phyloP scores from a whole-genome alignment of 2,113 vertebrate species.

The Paramormyrops kingsleyae region DNA sequence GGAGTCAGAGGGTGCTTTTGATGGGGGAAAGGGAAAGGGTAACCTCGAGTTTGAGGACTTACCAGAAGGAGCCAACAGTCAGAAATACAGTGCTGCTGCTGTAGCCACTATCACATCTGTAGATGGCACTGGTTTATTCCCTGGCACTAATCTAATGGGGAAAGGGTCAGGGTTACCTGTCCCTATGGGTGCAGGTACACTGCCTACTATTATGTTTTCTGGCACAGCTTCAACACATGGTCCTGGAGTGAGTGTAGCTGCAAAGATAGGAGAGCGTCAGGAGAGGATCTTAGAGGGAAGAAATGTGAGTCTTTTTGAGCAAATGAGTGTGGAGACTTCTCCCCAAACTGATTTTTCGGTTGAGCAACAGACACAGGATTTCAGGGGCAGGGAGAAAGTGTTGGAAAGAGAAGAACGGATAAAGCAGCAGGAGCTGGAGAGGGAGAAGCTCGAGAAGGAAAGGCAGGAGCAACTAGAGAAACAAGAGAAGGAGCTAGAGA shows the following conservation, averaged over 20 bases:
- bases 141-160: not conserved
- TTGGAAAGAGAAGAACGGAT: conserved; percentile 32
- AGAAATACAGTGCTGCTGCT: conserved; percentile 43
- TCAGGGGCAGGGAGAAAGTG: conserved; percentile 33
- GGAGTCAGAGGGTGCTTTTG: conserved; percentile 62
- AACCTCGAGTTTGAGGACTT: conserved; percentile 42
- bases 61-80: conserved; percentile 29
- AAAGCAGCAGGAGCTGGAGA: conserved; percentile 41
- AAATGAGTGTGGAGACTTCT: not conserved
- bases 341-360: conserved; percentile 15
- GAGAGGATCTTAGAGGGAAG: conserved; percentile 43
- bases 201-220: conserved; percentile 11
- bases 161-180: not conserved
- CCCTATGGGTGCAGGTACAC: not conserved
- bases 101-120: conserved; percentile 43
- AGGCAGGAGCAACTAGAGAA: not conserved
- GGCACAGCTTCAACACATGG: not conserved
- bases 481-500: conserved; percentile 29
- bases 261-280: conserved; percentile 30
- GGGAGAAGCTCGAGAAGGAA: conserved; percentile 17
- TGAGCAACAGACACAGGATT: conserved; percentile 34
- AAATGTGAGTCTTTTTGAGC: conserved; percentile 29
- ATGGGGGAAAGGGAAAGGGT: conserved; percentile 46
- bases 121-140: not conserved
- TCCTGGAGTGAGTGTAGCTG: not conserved